phyloP scores from a whole-genome alignment of 2,797 vertebrate genomes.

The Diplodus puntazzo region DNA sequence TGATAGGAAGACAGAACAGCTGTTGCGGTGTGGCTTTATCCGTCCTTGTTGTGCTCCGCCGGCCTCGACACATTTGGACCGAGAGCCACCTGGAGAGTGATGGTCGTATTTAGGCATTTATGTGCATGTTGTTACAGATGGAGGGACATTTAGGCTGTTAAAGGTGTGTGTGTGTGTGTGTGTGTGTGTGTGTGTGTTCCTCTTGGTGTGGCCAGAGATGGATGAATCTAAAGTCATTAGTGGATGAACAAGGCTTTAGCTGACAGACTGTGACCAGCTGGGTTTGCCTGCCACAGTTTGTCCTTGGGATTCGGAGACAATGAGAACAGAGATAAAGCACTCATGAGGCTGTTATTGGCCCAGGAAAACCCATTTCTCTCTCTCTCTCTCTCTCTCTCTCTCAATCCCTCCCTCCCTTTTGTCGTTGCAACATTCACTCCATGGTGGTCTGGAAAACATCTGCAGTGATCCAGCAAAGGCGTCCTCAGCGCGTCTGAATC shows the following conservation, averaged over 20 bases:
- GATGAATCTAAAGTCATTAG: slow-evolving; percentile 60
- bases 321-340: slow-evolving; percentile 52
- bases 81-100: slow-evolving; percentile 62
- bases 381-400: not conserved
- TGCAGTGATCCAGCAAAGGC: not conserved
- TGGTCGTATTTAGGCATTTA: slow-evolving; percentile 37
- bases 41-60: slow-evolving; percentile 39
- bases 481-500: not conserved
- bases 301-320: slow-evolving; percentile 64
- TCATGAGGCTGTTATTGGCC: slow-evolving; percentile 24
- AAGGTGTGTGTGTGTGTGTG: slow-evolving; percentile 8
- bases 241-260: slow-evolving; percentile 52
- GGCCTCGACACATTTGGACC: slow-evolving; percentile 44
- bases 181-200: slow-evolving; percentile 14
- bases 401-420: not conserved
- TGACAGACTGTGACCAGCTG: slow-evolving; percentile 66
- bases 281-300: slow-evolving; percentile 45
- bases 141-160: slow-evolving; percentile 15
- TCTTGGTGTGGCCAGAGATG: slow-evolving; percentile 37
- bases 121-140: slow-evolving; percentile 30
- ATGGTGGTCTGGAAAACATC: slow-evolving; percentile 6
- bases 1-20: slow-evolving; percentile 47
- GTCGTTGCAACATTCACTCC: not conserved
- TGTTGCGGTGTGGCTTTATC: slow-evolving; percentile 50
- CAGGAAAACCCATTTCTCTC: slow-evolving; percentile 11